Percentiles rank a stretch among this genome's conserved stretches.
Conservation (phyloP, 2,797 vertebrate species). For the Danio kyathit region DNA sequence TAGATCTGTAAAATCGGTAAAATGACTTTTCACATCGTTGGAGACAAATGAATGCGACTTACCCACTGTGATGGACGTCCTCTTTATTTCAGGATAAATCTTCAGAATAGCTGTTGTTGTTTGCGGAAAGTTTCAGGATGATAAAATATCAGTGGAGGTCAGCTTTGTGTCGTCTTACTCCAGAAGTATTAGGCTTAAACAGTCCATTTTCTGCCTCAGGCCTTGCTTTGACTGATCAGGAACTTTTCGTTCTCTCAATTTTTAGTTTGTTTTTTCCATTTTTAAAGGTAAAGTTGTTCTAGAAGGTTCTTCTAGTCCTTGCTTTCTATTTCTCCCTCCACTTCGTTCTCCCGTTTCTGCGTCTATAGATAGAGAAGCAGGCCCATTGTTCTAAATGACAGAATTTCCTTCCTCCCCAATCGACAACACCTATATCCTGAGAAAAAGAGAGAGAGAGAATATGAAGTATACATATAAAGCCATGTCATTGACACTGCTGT, state of each 20-base stretch:
- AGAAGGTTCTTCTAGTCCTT: slow-evolving; percentile 50
- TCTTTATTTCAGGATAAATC: slow-evolving; percentile 36
- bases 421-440: slow-evolving; percentile 91
- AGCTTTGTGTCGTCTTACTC: slow-evolving; percentile 39
- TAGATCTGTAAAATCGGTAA: slow-evolving; percentile 25
- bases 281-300: slow-evolving; percentile 46
- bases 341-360: slow-evolving; percentile 69
- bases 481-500: neutral
- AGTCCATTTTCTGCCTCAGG: slow-evolving; percentile 56
- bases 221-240: slow-evolving; percentile 38
- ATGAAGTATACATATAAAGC: slow-evolving; percentile 42
- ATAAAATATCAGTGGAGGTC: slow-evolving; percentile 7
- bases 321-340: slow-evolving; percentile 59
- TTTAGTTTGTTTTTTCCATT: slow-evolving; percentile 50
- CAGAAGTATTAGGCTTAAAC: slow-evolving; percentile 23
- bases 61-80: slow-evolving; percentile 51
- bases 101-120: slow-evolving; percentile 39
- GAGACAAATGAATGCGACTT: slow-evolving; percentile 52
- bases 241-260: slow-evolving; percentile 35
- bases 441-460: slow-evolving; percentile 61
- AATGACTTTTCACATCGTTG: slow-evolving; percentile 46
- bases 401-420: slow-evolving; percentile 87
- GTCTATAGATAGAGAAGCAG: slow-evolving; percentile 86
- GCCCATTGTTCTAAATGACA: slow-evolving; percentile 87
- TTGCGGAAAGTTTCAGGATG: slow-evolving; percentile 4